These are phyloP conservation scores for Drosophila tsacasi DNA, from an alignment of 1,140 invertebrate genomes.

Conservation along the genomic window DNA sequence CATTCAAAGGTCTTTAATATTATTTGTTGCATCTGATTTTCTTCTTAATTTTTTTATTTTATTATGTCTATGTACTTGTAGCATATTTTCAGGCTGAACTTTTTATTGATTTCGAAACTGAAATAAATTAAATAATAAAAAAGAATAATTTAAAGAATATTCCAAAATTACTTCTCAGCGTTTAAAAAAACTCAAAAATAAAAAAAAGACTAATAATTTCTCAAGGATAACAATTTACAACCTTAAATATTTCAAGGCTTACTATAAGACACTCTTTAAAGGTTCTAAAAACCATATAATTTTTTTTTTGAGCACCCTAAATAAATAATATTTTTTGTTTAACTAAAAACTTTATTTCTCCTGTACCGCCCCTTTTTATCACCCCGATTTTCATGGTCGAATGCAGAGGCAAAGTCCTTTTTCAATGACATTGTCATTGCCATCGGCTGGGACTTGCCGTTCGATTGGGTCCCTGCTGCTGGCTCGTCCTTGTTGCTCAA, in stretches of 20 bases:
- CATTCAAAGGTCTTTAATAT: too few species aligned
- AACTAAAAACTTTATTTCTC: background rate
- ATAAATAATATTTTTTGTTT: background rate
- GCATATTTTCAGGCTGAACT: background rate
- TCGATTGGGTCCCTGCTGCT: slow-evolving; percentile 22
- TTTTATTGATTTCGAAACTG: background rate
- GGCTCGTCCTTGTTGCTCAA: slow-evolving; percentile 52
- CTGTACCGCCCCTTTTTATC: slow-evolving; percentile 10
- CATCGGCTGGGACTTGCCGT: slow-evolving; percentile 20
- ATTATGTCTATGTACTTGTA: background rate
- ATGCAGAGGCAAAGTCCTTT: slow-evolving; percentile 51
- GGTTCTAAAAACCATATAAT: too few species aligned
- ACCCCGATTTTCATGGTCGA: slow-evolving; percentile 49
- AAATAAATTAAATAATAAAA: too few species aligned
- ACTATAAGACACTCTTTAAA: too few species aligned
- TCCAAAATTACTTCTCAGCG: background rate
- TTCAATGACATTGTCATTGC: slow-evolving; percentile 69
- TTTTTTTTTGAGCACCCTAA: background rate
- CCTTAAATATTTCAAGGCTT: too few species aligned
- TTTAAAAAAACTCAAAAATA: too few species aligned
- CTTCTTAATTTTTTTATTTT: background rate
- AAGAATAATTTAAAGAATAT: background rate
- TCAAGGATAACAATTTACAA: too few species aligned
- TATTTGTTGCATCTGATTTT: too few species aligned
- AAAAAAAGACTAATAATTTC: too few species aligned